phyloP scores from a whole-genome alignment of 2,113 vertebrate genomes.

The Pampusana beccarii region DNA sequence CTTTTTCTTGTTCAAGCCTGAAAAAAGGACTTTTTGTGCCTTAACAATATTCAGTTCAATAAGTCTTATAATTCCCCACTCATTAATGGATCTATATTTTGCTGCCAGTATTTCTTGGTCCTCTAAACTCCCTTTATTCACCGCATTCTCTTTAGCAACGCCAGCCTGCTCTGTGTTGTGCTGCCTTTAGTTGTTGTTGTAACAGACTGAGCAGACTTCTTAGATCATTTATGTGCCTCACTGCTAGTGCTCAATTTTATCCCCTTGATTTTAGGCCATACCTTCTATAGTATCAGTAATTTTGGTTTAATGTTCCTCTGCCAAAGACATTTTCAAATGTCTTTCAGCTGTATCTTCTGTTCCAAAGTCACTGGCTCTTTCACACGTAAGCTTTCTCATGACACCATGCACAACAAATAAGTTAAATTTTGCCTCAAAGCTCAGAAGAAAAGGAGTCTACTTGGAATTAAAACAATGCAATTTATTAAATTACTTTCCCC shows the following conservation, averaged over 20 bases:
- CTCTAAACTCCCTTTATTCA: neutral
- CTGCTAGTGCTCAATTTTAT: neutral
- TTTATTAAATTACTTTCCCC: neutral
- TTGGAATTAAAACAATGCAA: neutral
- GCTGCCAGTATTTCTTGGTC: neutral
- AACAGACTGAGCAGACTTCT: neutral
- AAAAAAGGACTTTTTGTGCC: neutral
- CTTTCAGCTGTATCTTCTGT: neutral
- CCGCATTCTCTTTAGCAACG: neutral
- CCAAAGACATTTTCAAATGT: neutral
- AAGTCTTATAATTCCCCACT: neutral
- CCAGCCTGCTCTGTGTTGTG: neutral
- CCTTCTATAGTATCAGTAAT: neutral
- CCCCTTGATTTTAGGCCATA: neutral
- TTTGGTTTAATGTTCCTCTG: neutral
- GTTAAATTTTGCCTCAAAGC: neutral
- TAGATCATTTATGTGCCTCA: neutral
- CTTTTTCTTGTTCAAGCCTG: neutral
- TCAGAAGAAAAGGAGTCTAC: neutral
- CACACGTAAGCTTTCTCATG: neutral
- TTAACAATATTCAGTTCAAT: neutral
- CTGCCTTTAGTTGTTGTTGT: neutral
- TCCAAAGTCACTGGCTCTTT: neutral
- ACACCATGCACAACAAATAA: neutral
- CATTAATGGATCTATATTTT: neutral